These are phyloP conservation scores for Sepioteuthis lessoniana DNA, from an alignment of 2,888 invertebrate species.

Conservation along the genomic window DNA sequence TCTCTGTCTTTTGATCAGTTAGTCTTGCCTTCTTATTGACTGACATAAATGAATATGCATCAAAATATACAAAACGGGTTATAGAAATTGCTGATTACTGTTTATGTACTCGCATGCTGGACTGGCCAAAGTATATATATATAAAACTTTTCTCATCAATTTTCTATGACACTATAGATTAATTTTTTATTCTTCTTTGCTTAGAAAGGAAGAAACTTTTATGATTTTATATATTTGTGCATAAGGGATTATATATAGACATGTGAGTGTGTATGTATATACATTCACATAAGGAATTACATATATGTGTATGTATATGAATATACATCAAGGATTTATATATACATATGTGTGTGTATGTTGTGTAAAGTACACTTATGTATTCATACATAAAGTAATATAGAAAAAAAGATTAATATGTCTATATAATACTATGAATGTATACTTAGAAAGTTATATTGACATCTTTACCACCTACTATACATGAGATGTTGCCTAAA, in stretches of 20 bases:
- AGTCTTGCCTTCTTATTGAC: background rate
- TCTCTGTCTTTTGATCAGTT: background rate
- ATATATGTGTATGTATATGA: background rate
- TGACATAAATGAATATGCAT: background rate
- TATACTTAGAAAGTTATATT: too few relatives aligned
- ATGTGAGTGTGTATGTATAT: background rate
- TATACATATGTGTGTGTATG: too few relatives aligned
- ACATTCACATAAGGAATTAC: background rate
- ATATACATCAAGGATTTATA: background rate
- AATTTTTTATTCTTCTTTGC: background rate
- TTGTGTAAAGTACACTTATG: too few relatives aligned
- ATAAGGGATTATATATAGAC: too few relatives aligned
- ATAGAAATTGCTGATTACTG: background rate
- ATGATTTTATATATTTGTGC: too few relatives aligned
- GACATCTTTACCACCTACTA: too few relatives aligned
- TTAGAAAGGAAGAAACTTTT: too few relatives aligned
- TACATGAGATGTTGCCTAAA: too few relatives aligned
- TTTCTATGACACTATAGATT: background rate
- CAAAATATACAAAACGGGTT: background rate
- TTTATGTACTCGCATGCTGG: background rate
- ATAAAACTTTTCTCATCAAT: background rate
- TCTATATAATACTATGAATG: too few relatives aligned
- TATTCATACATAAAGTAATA: too few relatives aligned
- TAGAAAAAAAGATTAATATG: too few relatives aligned
- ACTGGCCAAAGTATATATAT: conserved; percentile 6